Percentiles rank a stretch among this genome's conserved stretches.
phyloP scores from a whole-genome alignment of 2,888 invertebrate genomes.

The Serripes groenlandicus region DNA sequence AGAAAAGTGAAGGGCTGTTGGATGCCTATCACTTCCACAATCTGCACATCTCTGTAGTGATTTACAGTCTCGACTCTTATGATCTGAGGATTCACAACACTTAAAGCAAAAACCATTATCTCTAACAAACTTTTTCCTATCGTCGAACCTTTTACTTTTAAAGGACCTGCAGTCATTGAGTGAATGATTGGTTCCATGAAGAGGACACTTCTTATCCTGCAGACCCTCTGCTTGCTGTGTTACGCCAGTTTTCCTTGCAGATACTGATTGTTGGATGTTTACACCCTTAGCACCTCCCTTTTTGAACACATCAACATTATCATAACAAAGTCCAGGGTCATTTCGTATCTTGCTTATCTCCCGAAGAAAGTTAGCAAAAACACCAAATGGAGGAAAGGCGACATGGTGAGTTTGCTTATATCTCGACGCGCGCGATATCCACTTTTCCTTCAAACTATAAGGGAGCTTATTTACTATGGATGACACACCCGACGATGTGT shows the following conservation, averaged over 20 bases:
- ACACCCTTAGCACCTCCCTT: neutral
- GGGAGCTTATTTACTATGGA: no score
- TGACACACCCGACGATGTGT: no score
- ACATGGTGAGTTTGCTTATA: constrained; percentile 33
- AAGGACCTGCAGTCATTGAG: constrained; percentile 28
- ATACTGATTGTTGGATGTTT: neutral
- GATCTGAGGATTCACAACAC: constrained; percentile 26
- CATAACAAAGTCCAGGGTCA: constrained; percentile 42
- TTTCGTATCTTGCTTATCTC: constrained; percentile 46
- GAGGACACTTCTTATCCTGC: neutral
- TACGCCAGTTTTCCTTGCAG: constrained; percentile 15
- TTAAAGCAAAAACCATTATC: constrained; percentile 23
- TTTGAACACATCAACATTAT: neutral
- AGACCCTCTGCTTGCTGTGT: neutral
- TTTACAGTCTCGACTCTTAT: no score
- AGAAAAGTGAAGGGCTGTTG: constrained; percentile 19
- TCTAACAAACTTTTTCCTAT: constrained; percentile 18
- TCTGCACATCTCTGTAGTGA: no score
- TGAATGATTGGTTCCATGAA: constrained; percentile 18
- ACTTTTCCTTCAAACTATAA: constrained; percentile 53
- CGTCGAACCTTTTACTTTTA: constrained; percentile 8
- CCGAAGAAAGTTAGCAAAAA: constrained; percentile 39
- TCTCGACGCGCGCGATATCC: constrained; percentile 40
- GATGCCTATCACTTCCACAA: constrained; percentile 19
- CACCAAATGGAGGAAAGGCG: constrained; percentile 41